Conservation (phyloP, 2,113 vertebrate species). For the Clinocottus analis region DNA sequence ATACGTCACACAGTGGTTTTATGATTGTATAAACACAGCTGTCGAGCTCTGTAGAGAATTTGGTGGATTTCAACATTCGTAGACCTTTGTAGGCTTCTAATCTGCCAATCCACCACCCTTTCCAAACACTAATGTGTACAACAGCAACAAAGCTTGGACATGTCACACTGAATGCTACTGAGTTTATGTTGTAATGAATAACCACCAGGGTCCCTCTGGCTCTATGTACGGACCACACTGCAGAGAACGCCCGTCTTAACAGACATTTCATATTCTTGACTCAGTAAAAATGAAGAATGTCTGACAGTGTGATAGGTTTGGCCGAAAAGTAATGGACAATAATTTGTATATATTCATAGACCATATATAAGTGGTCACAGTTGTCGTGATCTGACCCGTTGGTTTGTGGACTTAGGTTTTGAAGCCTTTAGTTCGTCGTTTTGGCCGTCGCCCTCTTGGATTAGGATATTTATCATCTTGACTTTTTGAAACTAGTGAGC, state of each 20-base stretch:
- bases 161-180: not conserved
- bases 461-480: too few species aligned
- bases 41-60: not conserved
- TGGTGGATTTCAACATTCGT: not conserved
- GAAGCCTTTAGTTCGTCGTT: not conserved
- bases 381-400: not conserved
- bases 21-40: not conserved
- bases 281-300: not conserved
- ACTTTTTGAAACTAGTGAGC: not conserved
- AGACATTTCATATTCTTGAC: not conserved
- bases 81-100: not conserved
- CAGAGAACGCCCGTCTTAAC: not conserved
- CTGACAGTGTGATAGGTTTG: not conserved
- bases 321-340: not conserved
- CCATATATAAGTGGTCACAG: not conserved
- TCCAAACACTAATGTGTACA: conserved; percentile 3
- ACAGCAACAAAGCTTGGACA: not conserved
- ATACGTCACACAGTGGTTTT: not conserved
- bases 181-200: conserved; percentile 4
- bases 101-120: not conserved
- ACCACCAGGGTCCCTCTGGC: not conserved
- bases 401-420: not conserved
- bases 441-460: not conserved
- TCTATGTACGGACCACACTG: not conserved
- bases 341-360: not conserved